These are phyloP conservation scores for Labeo calbasu DNA, from an alignment of 2,797 vertebrate genomes.

Conservation along the genomic window DNA sequence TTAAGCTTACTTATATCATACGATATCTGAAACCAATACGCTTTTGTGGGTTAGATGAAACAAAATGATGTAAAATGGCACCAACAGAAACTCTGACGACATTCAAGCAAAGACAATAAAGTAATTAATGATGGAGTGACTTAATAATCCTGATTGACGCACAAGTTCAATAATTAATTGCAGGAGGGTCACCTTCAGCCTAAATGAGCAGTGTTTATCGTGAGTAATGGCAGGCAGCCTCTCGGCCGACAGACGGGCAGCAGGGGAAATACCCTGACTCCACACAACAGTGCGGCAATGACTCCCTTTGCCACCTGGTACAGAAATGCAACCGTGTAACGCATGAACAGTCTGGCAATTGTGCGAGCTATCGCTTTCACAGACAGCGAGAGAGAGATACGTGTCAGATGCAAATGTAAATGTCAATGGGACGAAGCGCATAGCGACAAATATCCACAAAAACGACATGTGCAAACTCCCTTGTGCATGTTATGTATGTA, in stretches of 20 bases:
- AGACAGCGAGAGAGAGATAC: background rate
- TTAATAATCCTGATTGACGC: slow-evolving; percentile 17
- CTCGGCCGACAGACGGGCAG: slow-evolving; percentile 61
- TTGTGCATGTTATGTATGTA: background rate
- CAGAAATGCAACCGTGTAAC: slow-evolving; percentile 51
- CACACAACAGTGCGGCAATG: slow-evolving; percentile 11
- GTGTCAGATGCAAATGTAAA: background rate
- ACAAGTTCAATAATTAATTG: slow-evolving; percentile 60
- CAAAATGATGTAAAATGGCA: background rate
- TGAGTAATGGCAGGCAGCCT: slow-evolving; percentile 55
- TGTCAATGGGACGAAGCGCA: background rate
- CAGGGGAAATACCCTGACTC: slow-evolving; percentile 54
- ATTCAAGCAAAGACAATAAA: slow-evolving; percentile 3
- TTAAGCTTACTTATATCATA: background rate
- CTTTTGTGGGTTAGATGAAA: background rate
- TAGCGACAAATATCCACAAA: background rate
- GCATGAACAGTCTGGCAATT: slow-evolving; percentile 47
- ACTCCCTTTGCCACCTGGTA: slow-evolving; percentile 58
- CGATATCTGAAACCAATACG: background rate
- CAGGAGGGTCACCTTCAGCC: slow-evolving; percentile 30
- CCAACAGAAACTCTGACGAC: background rate
- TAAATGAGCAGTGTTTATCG: slow-evolving; percentile 52
- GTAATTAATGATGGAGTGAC: slow-evolving; percentile 16
- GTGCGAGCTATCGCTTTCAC: slow-evolving; percentile 33
- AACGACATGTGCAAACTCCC: background rate